Base-by-base conservation (phyloP, 2,113 vertebrate species). In the Hyla sarda region DNA sequence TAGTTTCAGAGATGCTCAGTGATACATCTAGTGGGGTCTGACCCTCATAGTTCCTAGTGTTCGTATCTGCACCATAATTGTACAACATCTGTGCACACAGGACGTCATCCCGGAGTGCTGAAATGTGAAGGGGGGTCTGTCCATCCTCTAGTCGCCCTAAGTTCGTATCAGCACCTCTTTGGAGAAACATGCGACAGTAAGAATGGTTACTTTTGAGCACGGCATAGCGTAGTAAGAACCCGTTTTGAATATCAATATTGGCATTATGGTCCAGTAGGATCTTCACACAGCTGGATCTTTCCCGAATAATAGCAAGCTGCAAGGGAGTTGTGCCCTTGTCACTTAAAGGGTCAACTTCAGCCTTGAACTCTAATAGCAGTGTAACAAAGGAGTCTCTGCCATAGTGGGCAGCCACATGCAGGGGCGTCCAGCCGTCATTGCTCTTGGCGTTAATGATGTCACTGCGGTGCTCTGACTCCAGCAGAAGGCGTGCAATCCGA, bases 181-280 rank as follows among this genome's bases (percentile, higher is more conserved):
- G 98, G 85, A 99, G 96, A 92, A 99, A 99, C 97, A 99, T 99
- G 62, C 98, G 96, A 94, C 98, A 99, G 88, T 99, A 99, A 0
- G 97, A 96, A 92, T 99, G 98, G 90, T 99, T 99, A 92, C 98
- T 98, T 93, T 99, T 99, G 91, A 99, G 98, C 92, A 99, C 98
- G 25, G 98, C 98, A 0, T 99, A 99, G 14, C 97, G 97, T 88
- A 99, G 89, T 91, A 99, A 94, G 93, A 99, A 99, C 85, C 98
- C 98, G 2, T 99, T 99, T 60, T 99, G 98, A 89, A 99, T 98
- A 94, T 99, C 97, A 75, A 99, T 99, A 92, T 99, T 97, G 94
- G 98, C 98, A 34, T 94, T 96, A 93, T 98, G 96, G 93, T 99
- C 98, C 91, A 99, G 94, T 28, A 99, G 97, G 91, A 99, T 99